These are phyloP conservation scores for Microtus pennsylvanicus DNA, from an alignment of 2,113 vertebrate genomes.

Conservation along the genomic window DNA sequence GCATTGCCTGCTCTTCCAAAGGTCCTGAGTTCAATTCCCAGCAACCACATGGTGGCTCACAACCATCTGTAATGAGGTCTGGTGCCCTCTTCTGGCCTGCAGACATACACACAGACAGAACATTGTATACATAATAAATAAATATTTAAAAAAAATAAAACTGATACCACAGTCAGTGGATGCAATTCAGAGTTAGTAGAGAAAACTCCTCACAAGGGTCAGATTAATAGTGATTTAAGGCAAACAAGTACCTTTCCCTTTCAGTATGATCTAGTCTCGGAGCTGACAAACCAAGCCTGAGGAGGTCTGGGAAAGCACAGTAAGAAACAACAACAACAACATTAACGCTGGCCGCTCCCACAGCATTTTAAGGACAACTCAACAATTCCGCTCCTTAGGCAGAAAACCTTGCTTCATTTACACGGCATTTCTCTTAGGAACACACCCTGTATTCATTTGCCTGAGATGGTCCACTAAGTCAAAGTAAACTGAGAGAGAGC, in stretches of 20 bases:
- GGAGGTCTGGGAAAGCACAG: fast-evolving
- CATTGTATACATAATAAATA: too few species aligned
- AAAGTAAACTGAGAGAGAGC: conserved; percentile 72
- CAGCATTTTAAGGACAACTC: conserved; percentile 67
- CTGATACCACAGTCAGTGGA: not conserved
- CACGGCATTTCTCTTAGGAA: conserved; percentile 73
- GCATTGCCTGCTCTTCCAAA: too few species aligned
- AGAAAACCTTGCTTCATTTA: conserved; percentile 77
- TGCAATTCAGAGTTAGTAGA: not conserved
- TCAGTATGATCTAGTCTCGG: not conserved
- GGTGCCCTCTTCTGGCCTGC: too few species aligned
- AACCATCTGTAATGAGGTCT: too few species aligned
- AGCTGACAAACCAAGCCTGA: not conserved
- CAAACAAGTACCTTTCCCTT: not conserved
- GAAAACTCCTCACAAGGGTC: not conserved
- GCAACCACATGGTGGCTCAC: too few species aligned
- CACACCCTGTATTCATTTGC: conserved; percentile 72
- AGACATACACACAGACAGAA: too few species aligned
- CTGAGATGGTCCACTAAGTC: conserved; percentile 69
- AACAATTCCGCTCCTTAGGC: not conserved
- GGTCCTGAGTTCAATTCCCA: too few species aligned
- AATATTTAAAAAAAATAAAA: too few species aligned
- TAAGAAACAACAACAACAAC: not conserved
- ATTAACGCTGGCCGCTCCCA: conserved; percentile 54
- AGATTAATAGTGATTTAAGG: not conserved